Base-by-base conservation (phyloP, 2,888 invertebrate genomes). In the Phengaris alcon region DNA sequence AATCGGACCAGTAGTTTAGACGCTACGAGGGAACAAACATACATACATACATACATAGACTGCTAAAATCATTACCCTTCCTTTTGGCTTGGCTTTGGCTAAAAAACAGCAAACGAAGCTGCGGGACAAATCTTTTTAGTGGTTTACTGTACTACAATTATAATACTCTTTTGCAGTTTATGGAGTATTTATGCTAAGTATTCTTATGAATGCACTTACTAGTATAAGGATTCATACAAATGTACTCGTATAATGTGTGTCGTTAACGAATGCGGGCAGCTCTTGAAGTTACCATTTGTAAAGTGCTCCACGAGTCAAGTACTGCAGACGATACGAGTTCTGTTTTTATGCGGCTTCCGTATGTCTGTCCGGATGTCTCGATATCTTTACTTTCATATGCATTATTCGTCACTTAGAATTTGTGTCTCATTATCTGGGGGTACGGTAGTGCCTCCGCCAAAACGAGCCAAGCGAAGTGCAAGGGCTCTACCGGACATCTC, bases 201-300 rank as follows among this genome's bases (percentile, higher is more conserved):
- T 44, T 64, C 64, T 10, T 64, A 64, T 15, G 15, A 57, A 64
- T 64, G 59, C 59, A 64, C 64, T 64, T 6, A 64, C 64, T 13
- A 64, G 64, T 35, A 64, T 10, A 44, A 64, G 64, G 64, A 35
- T 64, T 35, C 35, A 64, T 64, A 64, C 35, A 64, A 44, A 6
- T 64, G 64, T 64, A 64, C 52, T 52, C 52, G 52, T 12, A 52
- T 35, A 35, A 35, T 12, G 22, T 64, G 13, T 64, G 64, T 64
- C 35, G 64, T 64, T 64, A 64, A 64, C 64, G 64, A 64, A 64
- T 64, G 35, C 64, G 64, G 64, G 64, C 64, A 13, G 59, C 10
- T 15, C 64, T 64, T 22, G 64, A 64, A 64, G 64, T 64, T 64
- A 35, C 64, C 64, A 64, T 64, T 64, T 64, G 44, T 64, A 59